Evolutionary conservation across 1,140 invertebrate species (phyloP).

Genomic region (Muscidifurax raptorellus): DNA sequence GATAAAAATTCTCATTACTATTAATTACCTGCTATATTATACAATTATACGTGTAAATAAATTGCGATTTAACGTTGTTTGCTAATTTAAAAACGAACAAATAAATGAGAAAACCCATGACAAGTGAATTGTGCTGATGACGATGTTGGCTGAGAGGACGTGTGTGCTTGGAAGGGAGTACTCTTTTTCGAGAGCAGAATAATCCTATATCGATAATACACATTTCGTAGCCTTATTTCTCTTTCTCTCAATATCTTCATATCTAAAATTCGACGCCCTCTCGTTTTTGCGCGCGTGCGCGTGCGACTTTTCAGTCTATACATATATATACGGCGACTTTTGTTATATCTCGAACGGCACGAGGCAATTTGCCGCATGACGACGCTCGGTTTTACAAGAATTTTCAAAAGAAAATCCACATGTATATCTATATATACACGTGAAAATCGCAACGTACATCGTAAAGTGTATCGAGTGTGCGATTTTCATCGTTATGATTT

Average conservation of each 20-base stretch:
- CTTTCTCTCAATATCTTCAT: conserved; percentile 41
- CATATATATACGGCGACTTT: background rate
- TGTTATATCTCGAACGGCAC: conserved; percentile 19
- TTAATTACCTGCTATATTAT: conserved; percentile 42
- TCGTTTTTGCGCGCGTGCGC: conserved; percentile 5
- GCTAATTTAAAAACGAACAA: conserved; percentile 31
- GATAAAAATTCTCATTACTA: conserved; percentile 37
- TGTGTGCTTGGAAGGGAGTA: background rate
- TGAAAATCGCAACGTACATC: too few relatives aligned
- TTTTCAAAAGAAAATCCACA: background rate
- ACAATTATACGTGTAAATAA: conserved; percentile 47
- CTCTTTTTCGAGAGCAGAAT: conserved; percentile 6
- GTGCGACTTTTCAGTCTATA: conserved; percentile 3
- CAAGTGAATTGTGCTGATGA: background rate
- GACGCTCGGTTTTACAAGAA: background rate
- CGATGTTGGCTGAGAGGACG: background rate
- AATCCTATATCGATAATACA: conserved; percentile 18
- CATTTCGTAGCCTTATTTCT: conserved; percentile 49
- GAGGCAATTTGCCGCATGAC: too few relatives aligned
- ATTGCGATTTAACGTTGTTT: conserved; percentile 38
- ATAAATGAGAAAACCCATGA: conserved; percentile 7
- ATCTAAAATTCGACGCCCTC: background rate
- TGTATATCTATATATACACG: too few relatives aligned
- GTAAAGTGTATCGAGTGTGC: too few relatives aligned
- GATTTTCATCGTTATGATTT: background rate